These are phyloP conservation scores for Lordiphosa collinella DNA, from an alignment of 1,140 invertebrate genomes.

Conservation along the genomic window DNA sequence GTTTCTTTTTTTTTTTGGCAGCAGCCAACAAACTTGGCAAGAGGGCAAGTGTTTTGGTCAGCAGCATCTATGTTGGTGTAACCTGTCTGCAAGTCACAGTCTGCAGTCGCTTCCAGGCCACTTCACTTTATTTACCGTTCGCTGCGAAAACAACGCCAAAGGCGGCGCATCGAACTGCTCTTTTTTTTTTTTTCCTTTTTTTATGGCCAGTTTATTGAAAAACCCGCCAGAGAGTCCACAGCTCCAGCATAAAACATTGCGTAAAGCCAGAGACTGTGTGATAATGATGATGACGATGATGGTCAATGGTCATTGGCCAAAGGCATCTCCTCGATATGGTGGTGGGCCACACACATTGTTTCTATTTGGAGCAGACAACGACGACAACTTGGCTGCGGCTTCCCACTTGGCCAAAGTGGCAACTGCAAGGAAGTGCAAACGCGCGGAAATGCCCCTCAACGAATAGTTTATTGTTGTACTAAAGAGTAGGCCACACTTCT, in stretches of 20 bases:
- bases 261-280: constrained; percentile 31
- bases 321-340: constrained; percentile 2
- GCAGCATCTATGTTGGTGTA: constrained; percentile 9
- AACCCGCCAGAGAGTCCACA: constrained; percentile 24
- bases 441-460: not conserved
- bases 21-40: constrained; percentile 31
- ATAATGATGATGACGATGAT: constrained; percentile 16
- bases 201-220: constrained; percentile 65
- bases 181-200: constrained; percentile 39
- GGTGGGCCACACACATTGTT: not conserved
- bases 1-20: not conserved
- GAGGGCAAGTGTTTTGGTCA: constrained; percentile 48
- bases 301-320: constrained; percentile 33
- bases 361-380: constrained; percentile 5
- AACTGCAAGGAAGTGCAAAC: constrained; percentile 11
- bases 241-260: constrained; percentile 31
- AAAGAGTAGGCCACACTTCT: no score
- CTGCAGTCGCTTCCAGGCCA: constrained; percentile 60
- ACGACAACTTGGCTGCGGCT: no score
- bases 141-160: constrained; percentile 42
- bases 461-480: no score
- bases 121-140: constrained; percentile 70
- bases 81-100: constrained; percentile 14
- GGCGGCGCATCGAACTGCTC: constrained; percentile 29
- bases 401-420: not conserved